Conservation (phyloP, 2,888 invertebrate species). For the Beris morrisii region DNA sequence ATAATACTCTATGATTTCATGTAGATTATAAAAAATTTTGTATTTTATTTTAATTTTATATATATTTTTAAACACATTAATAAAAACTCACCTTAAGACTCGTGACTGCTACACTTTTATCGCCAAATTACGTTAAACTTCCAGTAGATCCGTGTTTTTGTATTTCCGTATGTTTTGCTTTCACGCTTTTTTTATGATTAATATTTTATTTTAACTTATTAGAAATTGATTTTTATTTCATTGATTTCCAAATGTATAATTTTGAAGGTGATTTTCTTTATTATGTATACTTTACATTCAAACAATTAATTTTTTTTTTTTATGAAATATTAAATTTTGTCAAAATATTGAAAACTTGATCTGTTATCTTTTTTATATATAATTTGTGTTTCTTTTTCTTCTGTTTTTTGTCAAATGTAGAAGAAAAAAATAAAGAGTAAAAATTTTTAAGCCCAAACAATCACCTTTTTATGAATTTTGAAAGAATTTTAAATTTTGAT, state of each 20-base stretch:
- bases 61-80: too few species aligned
- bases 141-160: conserved; percentile 13
- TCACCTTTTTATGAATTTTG: conserved; percentile 32
- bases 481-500: conserved; percentile 5
- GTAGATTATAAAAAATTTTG: too few species aligned
- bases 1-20: too few species aligned
- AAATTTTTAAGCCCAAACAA: conserved; percentile 31
- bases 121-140: conserved; percentile 5
- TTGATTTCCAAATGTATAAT: conserved; percentile 12
- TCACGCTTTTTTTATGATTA: too few species aligned
- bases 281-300: conserved; percentile 5
- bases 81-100: conserved; percentile 20
- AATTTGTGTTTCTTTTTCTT: conserved; percentile 1
- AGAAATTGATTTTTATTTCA: conserved; percentile 3
- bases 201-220: neutral
- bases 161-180: neutral
- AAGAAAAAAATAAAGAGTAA: conserved; percentile 1
- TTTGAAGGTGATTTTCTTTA: conserved; percentile 21
- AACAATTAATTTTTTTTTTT: conserved; percentile 5
- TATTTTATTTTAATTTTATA: too few species aligned
- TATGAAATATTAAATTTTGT: conserved; percentile 28
- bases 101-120: conserved; percentile 3
- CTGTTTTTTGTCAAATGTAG: conserved; percentile 6
- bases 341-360: neutral
- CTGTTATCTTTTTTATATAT: neutral